Base-by-base conservation (phyloP, 2,113 vertebrate species). In the Cettia cetti region DNA sequence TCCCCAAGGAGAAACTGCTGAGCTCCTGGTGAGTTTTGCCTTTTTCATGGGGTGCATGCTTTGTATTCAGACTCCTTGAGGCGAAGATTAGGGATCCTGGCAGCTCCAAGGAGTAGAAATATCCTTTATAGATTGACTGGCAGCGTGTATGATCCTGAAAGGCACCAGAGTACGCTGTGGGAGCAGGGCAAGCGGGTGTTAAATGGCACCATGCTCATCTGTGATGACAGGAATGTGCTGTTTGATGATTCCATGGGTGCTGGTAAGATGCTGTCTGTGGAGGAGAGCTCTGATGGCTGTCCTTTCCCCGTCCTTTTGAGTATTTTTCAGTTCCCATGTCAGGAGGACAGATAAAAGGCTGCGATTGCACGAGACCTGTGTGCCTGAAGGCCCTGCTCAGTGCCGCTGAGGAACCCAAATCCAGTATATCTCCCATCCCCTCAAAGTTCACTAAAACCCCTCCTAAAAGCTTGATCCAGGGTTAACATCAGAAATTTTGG, bases 341-440 rank as follows among this genome's bases (percentile, higher is more conserved):
- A 68, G 57, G 39, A 61, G 6, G 23, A 42, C 0, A 5, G 35
- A 50, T 3, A 13, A 50, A 8, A 90, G 33, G 15, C 42, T 63
- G 44, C 17, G 6, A 6, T 7, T 23, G 27, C 1, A 2, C 0
- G 5, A 63, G 30, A 75, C 19, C 18, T 56, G 5, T 6, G 2
- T 3, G 10, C 53, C 52, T 90, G 70, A 75, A 54, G 40, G 37
- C 24, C 30, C 23, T 28, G 15, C 18, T 86, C 18, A 31, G 0
- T 4, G 15, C 37, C 6, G 4, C 31, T 2, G 9, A 59, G 39
- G 49, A 80, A 35, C 19, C 6, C 20, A 27, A 96, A 63, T 12
- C 30, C 16, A 26, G 3, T 49, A 57, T 56, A 45, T 13, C 17
- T 7, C 4, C 3, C 26, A 49, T 19, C 7, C 10, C 5, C 39